Conservation (phyloP, 2,797 vertebrate genomes). For the Danio choprae region DNA sequence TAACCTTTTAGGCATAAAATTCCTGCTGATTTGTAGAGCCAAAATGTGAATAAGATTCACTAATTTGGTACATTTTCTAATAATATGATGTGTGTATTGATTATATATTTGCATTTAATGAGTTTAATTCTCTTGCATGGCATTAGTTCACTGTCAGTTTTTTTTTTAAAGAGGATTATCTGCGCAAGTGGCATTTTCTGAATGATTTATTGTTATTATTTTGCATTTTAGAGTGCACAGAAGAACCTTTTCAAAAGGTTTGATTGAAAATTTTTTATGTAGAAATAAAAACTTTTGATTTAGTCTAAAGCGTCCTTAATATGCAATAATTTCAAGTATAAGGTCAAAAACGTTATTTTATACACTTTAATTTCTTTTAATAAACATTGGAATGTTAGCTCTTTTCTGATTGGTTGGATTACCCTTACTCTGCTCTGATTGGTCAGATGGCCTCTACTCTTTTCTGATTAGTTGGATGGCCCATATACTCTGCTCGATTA, state of each 20-base stretch:
- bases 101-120: background rate
- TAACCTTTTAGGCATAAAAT: slow-evolving; percentile 9
- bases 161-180: background rate
- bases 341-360: too few species aligned
- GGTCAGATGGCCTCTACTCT: too few species aligned
- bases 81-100: background rate
- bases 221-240: background rate
- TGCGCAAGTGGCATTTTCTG: background rate
- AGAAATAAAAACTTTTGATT: too few species aligned
- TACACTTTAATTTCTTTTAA: too few species aligned
- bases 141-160: background rate
- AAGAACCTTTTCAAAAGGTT: too few species aligned
- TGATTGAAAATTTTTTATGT: too few species aligned
- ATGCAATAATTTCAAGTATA: too few species aligned
- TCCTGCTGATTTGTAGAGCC: background rate
- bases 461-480: too few species aligned
- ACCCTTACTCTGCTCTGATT: too few species aligned
- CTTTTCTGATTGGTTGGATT: background rate
- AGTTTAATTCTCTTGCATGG: background rate
- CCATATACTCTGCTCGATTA: too few species aligned
- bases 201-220: background rate
- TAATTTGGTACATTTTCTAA: background rate
- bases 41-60: background rate
- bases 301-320: too few species aligned
- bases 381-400: too few species aligned